These are phyloP conservation scores for Bambusicola thoracicus DNA, from an alignment of 2,113 vertebrate genomes.

Conservation along the genomic window DNA sequence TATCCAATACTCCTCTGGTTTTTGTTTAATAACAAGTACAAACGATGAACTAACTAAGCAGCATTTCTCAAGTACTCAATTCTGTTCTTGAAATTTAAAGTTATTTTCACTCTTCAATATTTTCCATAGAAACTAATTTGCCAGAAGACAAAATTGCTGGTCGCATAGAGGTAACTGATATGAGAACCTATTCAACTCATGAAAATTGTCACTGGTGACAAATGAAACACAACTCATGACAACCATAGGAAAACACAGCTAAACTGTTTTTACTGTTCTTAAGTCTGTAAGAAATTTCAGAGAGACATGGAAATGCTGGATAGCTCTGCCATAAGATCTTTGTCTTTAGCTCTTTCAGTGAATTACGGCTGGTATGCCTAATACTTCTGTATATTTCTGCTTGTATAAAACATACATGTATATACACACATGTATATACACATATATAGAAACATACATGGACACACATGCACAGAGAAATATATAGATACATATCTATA, in stretches of 20 bases:
- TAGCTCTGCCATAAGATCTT: neutral
- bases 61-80: neutral
- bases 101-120: neutral
- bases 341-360: neutral
- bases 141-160: neutral
- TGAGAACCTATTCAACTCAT: neutral
- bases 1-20: neutral
- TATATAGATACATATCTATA: constrained; percentile 58
- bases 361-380: neutral
- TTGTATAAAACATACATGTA: constrained; percentile 16
- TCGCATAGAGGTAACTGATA: neutral
- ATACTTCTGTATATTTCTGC: neutral
- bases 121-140: neutral
- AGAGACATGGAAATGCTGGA: neutral
- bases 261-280: neutral
- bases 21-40: neutral
- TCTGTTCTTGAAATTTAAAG: neutral
- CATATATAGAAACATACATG: neutral
- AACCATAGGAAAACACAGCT: neutral
- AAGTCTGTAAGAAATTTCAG: neutral
- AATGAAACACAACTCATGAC: neutral
- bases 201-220: neutral
- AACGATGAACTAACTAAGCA: neutral
- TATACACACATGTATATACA: neutral
- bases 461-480: neutral